phyloP scores from a whole-genome alignment of 1,140 invertebrate genomes.

The Oryctes rhinoceros region DNA sequence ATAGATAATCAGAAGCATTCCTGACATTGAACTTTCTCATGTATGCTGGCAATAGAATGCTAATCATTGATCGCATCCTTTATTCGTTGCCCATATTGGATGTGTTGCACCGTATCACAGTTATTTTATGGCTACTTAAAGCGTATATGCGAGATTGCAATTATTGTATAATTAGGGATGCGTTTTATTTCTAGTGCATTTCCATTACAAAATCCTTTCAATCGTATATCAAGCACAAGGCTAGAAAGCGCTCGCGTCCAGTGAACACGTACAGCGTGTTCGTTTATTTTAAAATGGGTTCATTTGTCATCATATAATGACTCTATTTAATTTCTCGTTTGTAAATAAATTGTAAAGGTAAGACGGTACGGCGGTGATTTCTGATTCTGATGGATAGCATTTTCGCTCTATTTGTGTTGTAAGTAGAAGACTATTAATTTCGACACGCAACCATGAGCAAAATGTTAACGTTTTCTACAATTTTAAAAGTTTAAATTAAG shows the following conservation, averaged over 20 bases:
- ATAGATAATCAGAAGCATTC: too few species aligned
- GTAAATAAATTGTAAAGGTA: too few species aligned
- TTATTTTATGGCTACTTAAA: not conserved
- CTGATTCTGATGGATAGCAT: too few species aligned
- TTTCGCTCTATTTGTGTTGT: too few species aligned
- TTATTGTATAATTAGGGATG: conserved; percentile 14
- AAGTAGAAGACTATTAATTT: too few species aligned
- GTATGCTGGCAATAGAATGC: too few species aligned
- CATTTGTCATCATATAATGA: not conserved
- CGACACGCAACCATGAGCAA: too few species aligned
- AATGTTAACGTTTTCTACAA: too few species aligned
- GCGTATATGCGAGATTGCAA: not conserved
- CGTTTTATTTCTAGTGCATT: conserved; percentile 7
- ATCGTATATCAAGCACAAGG: conserved; percentile 26
- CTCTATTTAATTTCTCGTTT: not conserved
- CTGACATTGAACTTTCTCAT: too few species aligned
- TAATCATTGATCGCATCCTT: too few species aligned
- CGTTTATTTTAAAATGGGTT: not conserved
- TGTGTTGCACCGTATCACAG: not conserved
- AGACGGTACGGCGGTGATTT: too few species aligned
- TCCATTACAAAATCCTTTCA: conserved; percentile 3
- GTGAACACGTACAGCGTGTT: not conserved
- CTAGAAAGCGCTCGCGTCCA: not conserved
- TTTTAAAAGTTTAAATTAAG: too few species aligned
- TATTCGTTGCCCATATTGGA: not conserved